These are phyloP conservation scores for Ariolimax columbianus DNA, from an alignment of 2,888 invertebrate species.

Conservation along the genomic window DNA sequence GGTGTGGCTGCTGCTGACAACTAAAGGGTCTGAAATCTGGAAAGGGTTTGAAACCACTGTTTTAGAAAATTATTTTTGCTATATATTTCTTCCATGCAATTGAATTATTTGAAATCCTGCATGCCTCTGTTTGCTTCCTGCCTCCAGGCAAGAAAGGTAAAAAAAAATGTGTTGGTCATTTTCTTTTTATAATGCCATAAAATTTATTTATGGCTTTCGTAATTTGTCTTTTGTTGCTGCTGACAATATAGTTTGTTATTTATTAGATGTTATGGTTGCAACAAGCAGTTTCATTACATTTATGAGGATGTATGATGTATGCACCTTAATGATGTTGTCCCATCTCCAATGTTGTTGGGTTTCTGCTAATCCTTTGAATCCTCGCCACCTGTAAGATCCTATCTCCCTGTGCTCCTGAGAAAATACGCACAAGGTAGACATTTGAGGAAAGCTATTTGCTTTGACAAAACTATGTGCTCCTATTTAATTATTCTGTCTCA, in stretches of 20 bases:
- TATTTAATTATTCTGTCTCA: no score
- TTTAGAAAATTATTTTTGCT: background rate
- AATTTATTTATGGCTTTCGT: background rate
- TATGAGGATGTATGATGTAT: background rate
- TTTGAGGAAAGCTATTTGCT: no score
- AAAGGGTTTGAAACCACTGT: background rate
- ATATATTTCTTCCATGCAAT: background rate
- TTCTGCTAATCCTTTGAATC: no score
- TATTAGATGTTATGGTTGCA: background rate
- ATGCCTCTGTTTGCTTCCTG: background rate
- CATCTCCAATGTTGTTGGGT: no score
- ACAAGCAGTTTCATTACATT: background rate
- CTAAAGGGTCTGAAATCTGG: no score
- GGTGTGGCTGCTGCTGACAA: no score
- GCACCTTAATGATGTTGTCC: background rate
- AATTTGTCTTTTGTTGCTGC: background rate
- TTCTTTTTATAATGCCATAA: background rate
- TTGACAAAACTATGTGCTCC: no score
- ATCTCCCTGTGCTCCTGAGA: no score
- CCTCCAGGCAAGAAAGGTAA: slow-evolving; percentile 33
- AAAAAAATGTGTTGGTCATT: no score
- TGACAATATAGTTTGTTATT: background rate
- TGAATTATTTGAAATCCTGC: background rate
- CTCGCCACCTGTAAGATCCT: no score
- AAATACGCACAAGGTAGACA: no score